Evolutionary conservation across 1,140 invertebrate genomes (phyloP).

Genomic region (Hylaeus anthracinus): DNA sequence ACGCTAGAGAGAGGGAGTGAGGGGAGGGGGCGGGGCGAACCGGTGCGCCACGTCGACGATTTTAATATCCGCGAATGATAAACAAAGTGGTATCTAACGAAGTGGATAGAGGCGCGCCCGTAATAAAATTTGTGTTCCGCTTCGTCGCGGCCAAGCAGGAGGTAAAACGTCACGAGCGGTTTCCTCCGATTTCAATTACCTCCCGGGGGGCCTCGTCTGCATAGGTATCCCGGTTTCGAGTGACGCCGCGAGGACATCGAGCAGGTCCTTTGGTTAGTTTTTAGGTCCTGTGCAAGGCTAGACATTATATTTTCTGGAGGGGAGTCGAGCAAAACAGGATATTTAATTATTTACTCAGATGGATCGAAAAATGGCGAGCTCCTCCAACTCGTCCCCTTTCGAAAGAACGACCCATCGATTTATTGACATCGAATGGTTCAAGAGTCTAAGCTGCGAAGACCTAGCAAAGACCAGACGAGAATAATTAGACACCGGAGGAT

Average conservation of each 20-base stretch:
- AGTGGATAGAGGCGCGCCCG: slow-evolving; percentile 68
- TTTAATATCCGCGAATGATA: slow-evolving; percentile 75
- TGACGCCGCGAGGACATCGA: not conserved
- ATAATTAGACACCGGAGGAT: no score
- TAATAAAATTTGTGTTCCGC: slow-evolving; percentile 72
- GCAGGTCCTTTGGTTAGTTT: slow-evolving; percentile 2
- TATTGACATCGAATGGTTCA: no score
- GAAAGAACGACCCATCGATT: no score
- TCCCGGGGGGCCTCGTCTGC: slow-evolving; percentile 20
- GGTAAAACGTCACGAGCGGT: slow-evolving; percentile 66
- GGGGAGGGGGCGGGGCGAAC: not conserved
- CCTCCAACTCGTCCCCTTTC: no score
- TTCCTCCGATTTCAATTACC: slow-evolving; percentile 71
- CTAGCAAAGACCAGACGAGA: no score
- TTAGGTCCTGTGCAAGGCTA: not conserved
- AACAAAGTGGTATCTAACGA: slow-evolving; percentile 75
- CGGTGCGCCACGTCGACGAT: slow-evolving; percentile 49
- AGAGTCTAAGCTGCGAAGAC: no score
- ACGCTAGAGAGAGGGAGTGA: not conserved
- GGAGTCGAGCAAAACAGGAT: no score
- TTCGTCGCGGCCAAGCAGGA: slow-evolving; percentile 51
- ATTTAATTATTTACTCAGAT: no score
- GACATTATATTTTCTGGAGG: not conserved
- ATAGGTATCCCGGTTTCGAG: not conserved
- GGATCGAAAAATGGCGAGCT: no score